Evolutionary conservation across 2,113 vertebrate genomes (phyloP), one percentile per base, ranked within the genome.

Genomic region (Anoplopoma fimbria): DNA sequence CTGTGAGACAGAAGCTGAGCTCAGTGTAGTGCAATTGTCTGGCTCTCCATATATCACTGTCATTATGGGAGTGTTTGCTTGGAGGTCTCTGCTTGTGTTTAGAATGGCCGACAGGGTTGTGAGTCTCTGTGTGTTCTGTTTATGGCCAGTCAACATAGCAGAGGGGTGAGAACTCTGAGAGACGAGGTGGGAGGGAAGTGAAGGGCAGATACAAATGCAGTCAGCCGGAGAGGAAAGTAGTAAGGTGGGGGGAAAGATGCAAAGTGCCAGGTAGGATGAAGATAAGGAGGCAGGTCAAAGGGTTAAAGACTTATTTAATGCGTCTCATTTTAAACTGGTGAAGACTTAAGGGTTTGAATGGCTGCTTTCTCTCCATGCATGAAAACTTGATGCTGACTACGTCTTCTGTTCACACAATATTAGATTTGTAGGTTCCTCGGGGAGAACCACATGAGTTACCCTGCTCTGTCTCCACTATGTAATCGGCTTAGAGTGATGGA

Each of bases 61-160:
- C 72, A 60, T 45, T 72, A 14, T 25, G 38, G 36, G 31, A 38
- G 38, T 88, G 85, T 90, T 91, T 93, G 90, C 34, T 77, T 8
- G 9, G 71, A 42, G 79, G 63, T 63, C 70, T 71, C 57, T 57
- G 25, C 67, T 45, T 33, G 45, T 89, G 87, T 94, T 93, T 93
- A 83, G 73, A 89, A 64, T 76, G 62, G 85, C 78, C 10, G 4
- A 12, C 77, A 33, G 78, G 71, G 79, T 69, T 75, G 72, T 75
- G 75, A 75, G 74, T 58, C 49, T 81, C 40, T 91, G 89, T 93
- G 89, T 92, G 89, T 92, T 88, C 86, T 82, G 85, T 95, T 95
- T 93, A 92, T 82, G 84, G 83, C 65, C 53, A 14, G 93, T 91
- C 92, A 94, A 95, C 85, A 92, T 94, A 5, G 70, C 94, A 88